Evolutionary conservation across 2,888 invertebrate species (phyloP).

Genomic region (Nemotelus nigrinus): DNA sequence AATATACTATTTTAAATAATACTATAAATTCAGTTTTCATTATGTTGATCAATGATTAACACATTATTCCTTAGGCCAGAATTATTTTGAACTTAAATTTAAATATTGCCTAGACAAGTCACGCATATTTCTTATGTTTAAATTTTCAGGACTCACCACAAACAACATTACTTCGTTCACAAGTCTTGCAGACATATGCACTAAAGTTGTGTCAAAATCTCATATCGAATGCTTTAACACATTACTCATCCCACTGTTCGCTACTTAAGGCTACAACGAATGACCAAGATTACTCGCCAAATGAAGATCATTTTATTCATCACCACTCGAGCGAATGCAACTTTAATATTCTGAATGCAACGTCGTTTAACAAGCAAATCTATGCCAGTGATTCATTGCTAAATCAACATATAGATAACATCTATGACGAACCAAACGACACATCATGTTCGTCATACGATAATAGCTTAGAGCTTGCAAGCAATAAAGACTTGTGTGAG

Average conservation of each 20-base stretch:
- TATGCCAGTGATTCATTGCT: constrained; percentile 64
- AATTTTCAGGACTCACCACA: constrained; percentile 61
- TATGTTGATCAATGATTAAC: too few species aligned
- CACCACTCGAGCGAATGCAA: constrained; percentile 27
- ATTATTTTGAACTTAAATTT: too few species aligned
- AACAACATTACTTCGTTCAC: constrained; percentile 61
- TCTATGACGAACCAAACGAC: constrained; percentile 65
- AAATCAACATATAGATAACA: constrained; percentile 62
- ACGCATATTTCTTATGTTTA: background rate
- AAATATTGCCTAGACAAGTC: too few species aligned
- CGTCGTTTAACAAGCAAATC: constrained; percentile 58
- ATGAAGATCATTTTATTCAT: constrained; percentile 24
- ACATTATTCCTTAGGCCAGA: too few species aligned
- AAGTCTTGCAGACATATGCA: constrained; percentile 53
- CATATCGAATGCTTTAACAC: constrained; percentile 55
- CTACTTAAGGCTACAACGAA: constrained; percentile 56
- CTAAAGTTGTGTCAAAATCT: constrained; percentile 51
- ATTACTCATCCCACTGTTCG: constrained; percentile 63
- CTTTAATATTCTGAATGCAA: constrained; percentile 26
- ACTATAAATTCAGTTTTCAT: too few species aligned
- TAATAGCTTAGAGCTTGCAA: constrained; percentile 59
- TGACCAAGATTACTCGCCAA: constrained; percentile 44
- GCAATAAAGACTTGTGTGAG: constrained; percentile 33
- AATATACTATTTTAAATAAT: too few species aligned
- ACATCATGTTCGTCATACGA: constrained; percentile 60